Conservation (phyloP, 2,113 vertebrate genomes). For the Rhagologus leucostigma region DNA sequence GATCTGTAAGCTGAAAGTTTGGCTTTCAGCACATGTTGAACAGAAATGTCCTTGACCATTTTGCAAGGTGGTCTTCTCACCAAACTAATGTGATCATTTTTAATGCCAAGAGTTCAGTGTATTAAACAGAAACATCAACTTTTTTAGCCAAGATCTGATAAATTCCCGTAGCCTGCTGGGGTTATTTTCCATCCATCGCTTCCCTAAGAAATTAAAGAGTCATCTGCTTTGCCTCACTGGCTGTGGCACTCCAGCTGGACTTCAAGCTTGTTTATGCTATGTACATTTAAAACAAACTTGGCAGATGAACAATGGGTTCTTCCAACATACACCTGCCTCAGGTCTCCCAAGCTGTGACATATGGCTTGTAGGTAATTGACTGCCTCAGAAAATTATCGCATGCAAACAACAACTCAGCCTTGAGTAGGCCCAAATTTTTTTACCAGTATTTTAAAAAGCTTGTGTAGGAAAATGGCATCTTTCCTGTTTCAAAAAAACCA, state of each 20-base stretch:
- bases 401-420: background rate
- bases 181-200: background rate
- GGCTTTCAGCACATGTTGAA: background rate
- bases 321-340: background rate
- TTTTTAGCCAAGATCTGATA: background rate
- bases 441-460: background rate
- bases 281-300: constrained; percentile 4
- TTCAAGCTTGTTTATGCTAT: background rate
- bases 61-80: background rate
- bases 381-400: background rate
- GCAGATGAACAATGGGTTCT: background rate
- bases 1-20: background rate
- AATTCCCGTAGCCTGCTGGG: background rate
- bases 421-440: background rate
- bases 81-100: rapidly evolving
- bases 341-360: background rate
- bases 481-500: background rate
- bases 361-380: background rate
- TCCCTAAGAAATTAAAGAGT: background rate
- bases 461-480: background rate
- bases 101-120: background rate
- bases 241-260: background rate
- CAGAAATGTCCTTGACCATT: background rate
- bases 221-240: background rate
- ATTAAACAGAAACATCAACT: background rate